These are phyloP conservation scores for Eublepharis macularius DNA, from an alignment of 2,113 vertebrate genomes.

Conservation along the genomic window DNA sequence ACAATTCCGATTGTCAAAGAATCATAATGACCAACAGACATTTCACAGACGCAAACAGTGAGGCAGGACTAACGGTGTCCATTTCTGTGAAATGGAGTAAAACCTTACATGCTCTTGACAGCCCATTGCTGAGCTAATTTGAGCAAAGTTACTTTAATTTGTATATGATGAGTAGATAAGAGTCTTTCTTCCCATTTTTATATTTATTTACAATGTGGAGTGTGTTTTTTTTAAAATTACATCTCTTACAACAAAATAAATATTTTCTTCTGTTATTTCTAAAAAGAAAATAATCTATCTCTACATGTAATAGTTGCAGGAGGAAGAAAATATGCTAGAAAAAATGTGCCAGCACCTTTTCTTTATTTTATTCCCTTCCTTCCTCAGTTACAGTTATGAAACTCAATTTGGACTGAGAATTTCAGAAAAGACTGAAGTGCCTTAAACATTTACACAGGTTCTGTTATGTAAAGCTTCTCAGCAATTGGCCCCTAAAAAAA, in stretches of 20 bases:
- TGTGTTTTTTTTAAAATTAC: slow-evolving; percentile 14
- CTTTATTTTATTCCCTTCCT: slow-evolving; percentile 20
- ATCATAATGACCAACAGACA: not conserved
- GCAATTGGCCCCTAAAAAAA: not conserved
- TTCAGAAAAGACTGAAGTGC: not conserved
- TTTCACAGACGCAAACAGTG: not conserved
- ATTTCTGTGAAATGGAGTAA: not conserved
- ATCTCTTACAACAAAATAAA: slow-evolving; percentile 38
- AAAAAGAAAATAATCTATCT: slow-evolving; percentile 34
- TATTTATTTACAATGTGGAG: slow-evolving; percentile 22
- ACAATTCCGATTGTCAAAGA: not conserved
- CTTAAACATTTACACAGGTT: not conserved
- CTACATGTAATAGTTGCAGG: slow-evolving; percentile 11
- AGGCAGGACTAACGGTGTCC: not conserved
- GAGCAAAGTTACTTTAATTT: not conserved
- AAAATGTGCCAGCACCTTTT: slow-evolving; percentile 37
- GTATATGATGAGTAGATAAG: slow-evolving; percentile 5
- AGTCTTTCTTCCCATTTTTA: not conserved
- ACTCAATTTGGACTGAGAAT: not conserved
- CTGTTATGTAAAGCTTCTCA: not conserved
- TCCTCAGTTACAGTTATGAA: slow-evolving; percentile 5
- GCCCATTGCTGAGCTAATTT: not conserved
- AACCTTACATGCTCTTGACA: not conserved
- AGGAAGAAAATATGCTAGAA: slow-evolving; percentile 29
- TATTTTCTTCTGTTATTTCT: slow-evolving; percentile 25